Percentiles rank a stretch among this genome's conserved stretches.
Evolutionary conservation across 2,888 invertebrate genomes (phyloP).

Genomic region (Taphrorychus bicolor): DNA sequence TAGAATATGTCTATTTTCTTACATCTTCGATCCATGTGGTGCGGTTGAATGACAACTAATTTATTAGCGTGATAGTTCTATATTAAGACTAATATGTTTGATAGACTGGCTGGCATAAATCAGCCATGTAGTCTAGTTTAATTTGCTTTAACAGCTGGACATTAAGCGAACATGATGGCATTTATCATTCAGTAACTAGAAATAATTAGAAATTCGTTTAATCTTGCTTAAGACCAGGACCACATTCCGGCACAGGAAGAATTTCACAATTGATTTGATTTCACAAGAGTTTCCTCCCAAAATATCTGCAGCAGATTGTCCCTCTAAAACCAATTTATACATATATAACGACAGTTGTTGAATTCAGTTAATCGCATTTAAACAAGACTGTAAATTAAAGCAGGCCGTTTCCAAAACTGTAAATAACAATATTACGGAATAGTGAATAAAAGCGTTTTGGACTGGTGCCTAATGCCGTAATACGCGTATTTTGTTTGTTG

Average conservation of each 20-base stretch:
- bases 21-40: no score
- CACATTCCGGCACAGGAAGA: no score
- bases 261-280: background rate
- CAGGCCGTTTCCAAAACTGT: constrained; percentile 8
- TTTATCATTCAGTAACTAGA: no score
- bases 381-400: constrained; percentile 17
- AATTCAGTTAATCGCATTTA: constrained; percentile 18
- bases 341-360: background rate
- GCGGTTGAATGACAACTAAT: no score
- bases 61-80: no score
- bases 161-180: no score
- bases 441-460: constrained; percentile 19
- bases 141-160: no score
- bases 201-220: no score
- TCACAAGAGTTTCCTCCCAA: background rate
- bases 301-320: background rate
- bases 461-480: constrained; percentile 12
- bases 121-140: no score
- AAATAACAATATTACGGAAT: constrained; percentile 28
- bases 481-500: constrained; percentile 25
- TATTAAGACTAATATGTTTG: no score
- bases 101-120: no score
- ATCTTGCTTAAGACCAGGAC: no score
- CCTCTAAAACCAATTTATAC: background rate
- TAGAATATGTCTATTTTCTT: background rate